A percentile compares a stretch with the other conserved stretches of the same genome.
Evolutionary conservation across 2,888 invertebrate species (phyloP).

Genomic region (Idaea straminata): DNA sequence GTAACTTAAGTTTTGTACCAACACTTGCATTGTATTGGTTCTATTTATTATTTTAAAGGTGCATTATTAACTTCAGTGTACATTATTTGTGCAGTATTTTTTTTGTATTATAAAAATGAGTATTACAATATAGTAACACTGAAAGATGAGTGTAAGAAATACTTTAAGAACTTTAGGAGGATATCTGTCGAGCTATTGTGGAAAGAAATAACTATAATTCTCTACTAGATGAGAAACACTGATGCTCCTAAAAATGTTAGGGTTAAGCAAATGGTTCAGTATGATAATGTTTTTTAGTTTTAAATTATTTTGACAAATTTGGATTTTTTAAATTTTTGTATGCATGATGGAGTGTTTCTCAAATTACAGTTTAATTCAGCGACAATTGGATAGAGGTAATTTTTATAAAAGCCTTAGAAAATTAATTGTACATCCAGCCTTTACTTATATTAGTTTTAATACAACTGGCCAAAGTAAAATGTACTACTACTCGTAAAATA

Average conservation of each 20-base stretch:
- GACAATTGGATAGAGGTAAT: neutral
- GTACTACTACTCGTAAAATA: conserved; percentile 36
- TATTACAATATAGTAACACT: conserved; percentile 24
- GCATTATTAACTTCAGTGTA: neutral
- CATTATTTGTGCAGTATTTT: neutral
- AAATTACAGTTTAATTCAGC: neutral
- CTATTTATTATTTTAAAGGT: conserved; percentile 6
- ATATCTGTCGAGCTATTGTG: conserved; percentile 14
- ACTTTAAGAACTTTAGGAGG: neutral
- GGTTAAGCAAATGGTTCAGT: neutral
- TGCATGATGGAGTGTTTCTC: neutral
- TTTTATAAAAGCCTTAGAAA: conserved; percentile 43
- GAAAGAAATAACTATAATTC: conserved; percentile 25
- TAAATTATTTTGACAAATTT: too few relatives aligned
- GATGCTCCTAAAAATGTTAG: neutral
- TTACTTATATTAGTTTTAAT: conserved; percentile 67
- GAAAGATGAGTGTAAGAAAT: neutral
- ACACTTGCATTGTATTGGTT: conserved; percentile 43
- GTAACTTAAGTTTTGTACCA: conserved; percentile 70
- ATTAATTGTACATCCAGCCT: conserved; percentile 57
- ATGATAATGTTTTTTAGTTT: neutral
- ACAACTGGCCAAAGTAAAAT: conserved; percentile 76
- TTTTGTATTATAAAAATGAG: conserved; percentile 27
- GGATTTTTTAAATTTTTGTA: too few relatives aligned
- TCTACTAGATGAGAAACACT: neutral